These are phyloP conservation scores for Triplophysa bombifrons DNA, from an alignment of 2,797 vertebrate genomes.

Conservation along the genomic window DNA sequence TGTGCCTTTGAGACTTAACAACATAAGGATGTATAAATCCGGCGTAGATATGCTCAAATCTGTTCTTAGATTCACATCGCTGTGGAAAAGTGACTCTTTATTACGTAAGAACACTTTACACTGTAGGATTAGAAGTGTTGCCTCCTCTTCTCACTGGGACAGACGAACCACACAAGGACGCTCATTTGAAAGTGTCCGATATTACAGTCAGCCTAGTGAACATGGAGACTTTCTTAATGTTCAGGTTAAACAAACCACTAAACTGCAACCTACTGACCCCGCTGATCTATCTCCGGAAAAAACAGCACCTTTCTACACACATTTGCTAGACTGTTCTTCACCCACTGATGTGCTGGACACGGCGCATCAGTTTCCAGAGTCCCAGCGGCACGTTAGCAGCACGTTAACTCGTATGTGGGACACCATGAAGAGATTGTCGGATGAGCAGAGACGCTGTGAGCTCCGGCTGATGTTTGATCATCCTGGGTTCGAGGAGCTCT, in stretches of 20 bases:
- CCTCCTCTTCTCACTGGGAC: not conserved
- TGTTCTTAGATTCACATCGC: constrained; percentile 49
- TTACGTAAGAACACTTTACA: not conserved
- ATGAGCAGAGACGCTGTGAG: constrained; percentile 79
- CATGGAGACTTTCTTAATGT: not conserved
- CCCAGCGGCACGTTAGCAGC: constrained; percentile 67
- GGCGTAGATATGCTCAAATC: constrained; percentile 60
- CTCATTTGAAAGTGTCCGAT: constrained; percentile 43
- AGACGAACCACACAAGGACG: not conserved
- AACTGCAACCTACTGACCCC: not conserved
- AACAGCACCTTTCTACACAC: constrained; percentile 46
- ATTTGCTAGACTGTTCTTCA: constrained; percentile 74
- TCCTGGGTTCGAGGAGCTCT: constrained; percentile 74
- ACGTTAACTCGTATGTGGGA: constrained; percentile 79
- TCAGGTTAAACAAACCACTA: not conserved
- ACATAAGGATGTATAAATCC: constrained; percentile 62
- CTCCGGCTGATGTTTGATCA: constrained; percentile 83
- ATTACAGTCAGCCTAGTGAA: constrained; percentile 56
- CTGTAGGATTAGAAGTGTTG: not conserved
- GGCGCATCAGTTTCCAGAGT: constrained; percentile 51
- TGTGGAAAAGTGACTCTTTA: constrained; percentile 43
- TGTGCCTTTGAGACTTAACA: not conserved
- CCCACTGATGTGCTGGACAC: constrained; percentile 84
- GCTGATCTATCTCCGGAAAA: rapidly evolving
- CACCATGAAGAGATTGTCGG: constrained; percentile 74